Evolutionary conservation across 35 echinoderm and acorn worm species (phyloP).

Genomic region (Amphiura filiformis): DNA sequence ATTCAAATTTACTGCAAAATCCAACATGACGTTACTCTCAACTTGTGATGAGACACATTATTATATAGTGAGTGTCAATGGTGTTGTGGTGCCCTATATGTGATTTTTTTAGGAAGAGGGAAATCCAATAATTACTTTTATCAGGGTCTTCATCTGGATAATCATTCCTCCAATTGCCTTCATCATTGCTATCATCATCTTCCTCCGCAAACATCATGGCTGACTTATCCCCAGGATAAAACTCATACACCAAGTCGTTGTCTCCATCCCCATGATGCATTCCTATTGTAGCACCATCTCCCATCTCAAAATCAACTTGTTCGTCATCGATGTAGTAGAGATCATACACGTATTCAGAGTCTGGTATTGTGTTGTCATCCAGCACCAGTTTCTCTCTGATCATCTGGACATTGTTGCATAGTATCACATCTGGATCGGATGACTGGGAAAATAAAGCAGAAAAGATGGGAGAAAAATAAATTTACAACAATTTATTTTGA

Average conservation of each 20-base stretch:
- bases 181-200: conserved; percentile 89
- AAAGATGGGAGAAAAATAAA: too few relatives aligned
- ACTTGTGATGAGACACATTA: too few relatives aligned
- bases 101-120: too few relatives aligned
- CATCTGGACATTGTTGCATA: conserved; percentile 85
- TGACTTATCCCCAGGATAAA: conserved; percentile 26
- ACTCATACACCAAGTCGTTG: conserved; percentile 69
- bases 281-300: conserved; percentile 5
- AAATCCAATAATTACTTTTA: conserved; percentile 62
- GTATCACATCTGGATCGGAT: conserved; percentile 57
- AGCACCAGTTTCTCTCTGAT: conserved; percentile 81
- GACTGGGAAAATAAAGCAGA: not conserved
- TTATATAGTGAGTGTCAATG: too few relatives aligned
- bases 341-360: conserved; percentile 89
- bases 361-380: conserved; percentile 47
- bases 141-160: conserved; percentile 92
- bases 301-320: conserved; percentile 50
- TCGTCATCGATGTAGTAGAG: conserved; percentile 82
- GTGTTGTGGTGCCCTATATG: too few relatives aligned
- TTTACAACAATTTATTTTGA: too few relatives aligned
- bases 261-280: conserved; percentile 3
- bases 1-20: too few relatives aligned
- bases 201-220: conserved; percentile 39
- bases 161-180: conserved; percentile 92
- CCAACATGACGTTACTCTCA: too few relatives aligned